These are phyloP conservation scores for Oophaga pumilio DNA, from an alignment of 2,113 vertebrate species.

Conservation along the genomic window DNA sequence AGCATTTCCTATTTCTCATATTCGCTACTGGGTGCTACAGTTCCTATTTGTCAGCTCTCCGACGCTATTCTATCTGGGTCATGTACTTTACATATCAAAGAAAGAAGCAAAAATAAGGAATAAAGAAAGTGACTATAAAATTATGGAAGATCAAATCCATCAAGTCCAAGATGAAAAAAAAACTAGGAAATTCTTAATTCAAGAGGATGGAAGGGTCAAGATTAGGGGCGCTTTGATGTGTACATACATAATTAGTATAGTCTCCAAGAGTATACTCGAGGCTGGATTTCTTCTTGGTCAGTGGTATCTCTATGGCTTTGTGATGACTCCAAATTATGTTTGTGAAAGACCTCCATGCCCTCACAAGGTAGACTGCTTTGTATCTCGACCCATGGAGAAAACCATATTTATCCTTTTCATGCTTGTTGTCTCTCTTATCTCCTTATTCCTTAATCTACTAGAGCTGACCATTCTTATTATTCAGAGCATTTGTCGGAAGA, in stretches of 20 bases:
- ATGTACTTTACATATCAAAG: slow-evolving; percentile 79
- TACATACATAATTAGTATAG: slow-evolving; percentile 82
- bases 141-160: slow-evolving; percentile 65
- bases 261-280: slow-evolving; percentile 85
- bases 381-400: slow-evolving; percentile 95
- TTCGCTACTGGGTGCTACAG: slow-evolving; percentile 96
- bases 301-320: slow-evolving; percentile 89
- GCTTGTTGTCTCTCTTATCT: slow-evolving; percentile 83
- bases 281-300: slow-evolving; percentile 85
- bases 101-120: slow-evolving; percentile 70
- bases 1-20: slow-evolving; percentile 96
- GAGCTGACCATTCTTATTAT: slow-evolving; percentile 85
- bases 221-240: slow-evolving; percentile 81
- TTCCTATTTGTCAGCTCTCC: slow-evolving; percentile 95
- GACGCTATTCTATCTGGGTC: slow-evolving; percentile 90
- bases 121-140: slow-evolving; percentile 69
- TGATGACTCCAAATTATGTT: slow-evolving; percentile 79
- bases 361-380: slow-evolving; percentile 89
- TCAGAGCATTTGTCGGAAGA: slow-evolving; percentile 63
- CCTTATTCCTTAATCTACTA: slow-evolving; percentile 84
- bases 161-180: slow-evolving; percentile 69
- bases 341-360: slow-evolving; percentile 84
- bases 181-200: slow-evolving; percentile 71
- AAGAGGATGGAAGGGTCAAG: slow-evolving; percentile 68
- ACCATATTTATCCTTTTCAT: slow-evolving; percentile 95